A percentile compares a stretch with the other conserved stretches of the same genome.
Evolutionary conservation across 2,888 invertebrate species (phyloP).

Genomic region (Pimpla rufipes): DNA sequence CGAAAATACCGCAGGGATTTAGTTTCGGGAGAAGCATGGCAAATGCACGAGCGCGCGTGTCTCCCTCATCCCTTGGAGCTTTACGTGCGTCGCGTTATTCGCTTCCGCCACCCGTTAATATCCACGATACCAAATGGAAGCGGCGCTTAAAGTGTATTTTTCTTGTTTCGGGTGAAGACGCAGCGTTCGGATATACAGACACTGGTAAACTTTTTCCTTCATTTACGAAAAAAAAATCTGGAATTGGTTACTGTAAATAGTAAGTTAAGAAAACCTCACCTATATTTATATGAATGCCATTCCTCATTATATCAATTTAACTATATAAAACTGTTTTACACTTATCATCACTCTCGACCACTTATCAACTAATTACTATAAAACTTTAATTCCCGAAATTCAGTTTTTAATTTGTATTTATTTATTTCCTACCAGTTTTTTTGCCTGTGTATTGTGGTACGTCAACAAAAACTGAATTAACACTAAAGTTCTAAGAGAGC

Average conservation of each 20-base stretch:
- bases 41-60: constrained; percentile 38
- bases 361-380: no score
- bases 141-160: background rate
- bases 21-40: constrained; percentile 47
- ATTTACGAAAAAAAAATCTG: background rate
- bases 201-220: background rate
- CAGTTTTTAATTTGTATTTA: no score
- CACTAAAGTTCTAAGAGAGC: no score
- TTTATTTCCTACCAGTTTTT: no score
- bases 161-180: background rate
- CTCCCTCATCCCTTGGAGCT: constrained; percentile 27
- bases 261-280: no score
- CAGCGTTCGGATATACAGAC: background rate
- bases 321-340: no score
- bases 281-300: no score
- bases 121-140: constrained; percentile 29
- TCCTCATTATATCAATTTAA: no score
- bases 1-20: constrained; percentile 59
- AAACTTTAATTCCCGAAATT: no score
- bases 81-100: constrained; percentile 53
- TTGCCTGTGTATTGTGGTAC: no score
- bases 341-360: no score
- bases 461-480: no score
- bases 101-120: constrained; percentile 40
- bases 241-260: background rate